Evolutionary conservation across 2,113 vertebrate genomes (phyloP).

Genomic region (Erythrocercus mccallii): DNA sequence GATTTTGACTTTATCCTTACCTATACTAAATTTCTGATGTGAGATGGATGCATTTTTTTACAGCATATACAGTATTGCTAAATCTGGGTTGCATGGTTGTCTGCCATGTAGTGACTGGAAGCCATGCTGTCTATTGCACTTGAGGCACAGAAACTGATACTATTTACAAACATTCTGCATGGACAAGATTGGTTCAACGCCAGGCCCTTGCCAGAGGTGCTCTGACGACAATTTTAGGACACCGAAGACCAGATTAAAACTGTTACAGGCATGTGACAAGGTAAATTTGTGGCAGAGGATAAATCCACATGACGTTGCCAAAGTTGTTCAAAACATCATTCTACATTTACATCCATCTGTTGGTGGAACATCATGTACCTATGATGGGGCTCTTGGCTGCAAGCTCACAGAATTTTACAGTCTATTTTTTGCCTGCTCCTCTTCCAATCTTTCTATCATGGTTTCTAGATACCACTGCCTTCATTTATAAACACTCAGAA

Average conservation of each 20-base stretch:
- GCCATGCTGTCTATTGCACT: rapidly evolving
- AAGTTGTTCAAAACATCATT: background rate
- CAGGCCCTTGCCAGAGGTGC: background rate
- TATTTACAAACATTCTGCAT: background rate
- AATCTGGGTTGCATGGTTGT: background rate
- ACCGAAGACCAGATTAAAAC: background rate
- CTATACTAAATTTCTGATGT: background rate
- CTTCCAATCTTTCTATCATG: background rate
- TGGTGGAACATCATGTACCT: rapidly evolving
- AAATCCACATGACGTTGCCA: background rate
- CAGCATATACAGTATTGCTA: background rate
- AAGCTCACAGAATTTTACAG: background rate
- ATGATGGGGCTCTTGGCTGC: background rate
- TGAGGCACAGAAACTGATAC: background rate
- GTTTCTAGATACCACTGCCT: background rate
- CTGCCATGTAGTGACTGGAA: background rate
- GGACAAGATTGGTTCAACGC: background rate
- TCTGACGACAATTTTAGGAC: background rate
- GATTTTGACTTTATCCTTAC: background rate
- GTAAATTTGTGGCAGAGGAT: background rate
- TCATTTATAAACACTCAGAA: background rate
- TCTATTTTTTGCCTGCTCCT: background rate
- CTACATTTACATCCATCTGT: background rate
- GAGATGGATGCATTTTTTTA: background rate
- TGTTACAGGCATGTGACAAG: background rate